Conservation (phyloP, 1,140 invertebrate genomes). For the Paraescarpia echinospica region DNA sequence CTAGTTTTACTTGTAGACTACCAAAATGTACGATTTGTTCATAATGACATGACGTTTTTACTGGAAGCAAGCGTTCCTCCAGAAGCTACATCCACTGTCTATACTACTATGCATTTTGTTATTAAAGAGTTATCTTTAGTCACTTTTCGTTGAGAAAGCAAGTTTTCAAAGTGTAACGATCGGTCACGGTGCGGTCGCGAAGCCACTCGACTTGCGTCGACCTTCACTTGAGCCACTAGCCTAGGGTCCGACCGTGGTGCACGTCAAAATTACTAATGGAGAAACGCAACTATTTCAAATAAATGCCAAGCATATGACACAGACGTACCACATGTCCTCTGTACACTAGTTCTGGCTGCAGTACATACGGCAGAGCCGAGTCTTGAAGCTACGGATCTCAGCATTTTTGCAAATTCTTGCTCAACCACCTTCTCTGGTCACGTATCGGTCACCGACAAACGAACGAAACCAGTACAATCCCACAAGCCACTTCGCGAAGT, state of each 20-base stretch:
- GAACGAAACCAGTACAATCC: background rate
- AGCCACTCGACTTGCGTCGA: background rate
- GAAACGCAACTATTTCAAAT: background rate
- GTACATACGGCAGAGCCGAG: background rate
- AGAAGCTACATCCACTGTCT: background rate
- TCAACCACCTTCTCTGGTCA: background rate
- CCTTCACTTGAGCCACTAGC: background rate
- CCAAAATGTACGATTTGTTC: too few relatives aligned
- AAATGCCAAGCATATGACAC: background rate
- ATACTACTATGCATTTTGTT: background rate
- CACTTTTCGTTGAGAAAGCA: background rate
- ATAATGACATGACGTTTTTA: background rate
- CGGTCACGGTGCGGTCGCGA: background rate
- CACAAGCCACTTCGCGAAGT: background rate
- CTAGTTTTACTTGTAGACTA: background rate
- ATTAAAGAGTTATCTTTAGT: background rate
- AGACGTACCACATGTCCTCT: constrained; percentile 12
- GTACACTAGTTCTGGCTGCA: background rate
- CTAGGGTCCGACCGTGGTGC: background rate
- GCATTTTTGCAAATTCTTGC: constrained; percentile 2
- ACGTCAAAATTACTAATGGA: background rate
- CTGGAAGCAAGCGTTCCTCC: background rate
- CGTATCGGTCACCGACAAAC: background rate
- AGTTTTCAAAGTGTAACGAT: background rate
- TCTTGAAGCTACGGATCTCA: constrained; percentile 1